A percentile compares a stretch with the other conserved stretches of the same genome.
phyloP scores from a whole-genome alignment of 2,797 vertebrate species.

The Glossophaga mutica region DNA sequence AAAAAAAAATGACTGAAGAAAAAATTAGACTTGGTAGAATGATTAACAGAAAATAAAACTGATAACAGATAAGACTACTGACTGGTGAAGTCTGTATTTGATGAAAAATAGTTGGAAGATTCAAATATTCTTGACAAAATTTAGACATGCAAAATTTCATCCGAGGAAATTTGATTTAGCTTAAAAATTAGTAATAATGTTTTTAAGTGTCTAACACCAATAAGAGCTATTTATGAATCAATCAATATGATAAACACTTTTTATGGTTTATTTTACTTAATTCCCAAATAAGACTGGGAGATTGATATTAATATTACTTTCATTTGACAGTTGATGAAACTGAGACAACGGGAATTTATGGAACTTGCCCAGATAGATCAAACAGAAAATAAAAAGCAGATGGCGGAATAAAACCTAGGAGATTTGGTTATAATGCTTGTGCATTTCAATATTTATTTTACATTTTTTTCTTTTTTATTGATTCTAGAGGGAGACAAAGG shows the following conservation, averaged over 20 bases:
- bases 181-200: not conserved
- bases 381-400: not conserved
- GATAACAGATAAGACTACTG: not conserved
- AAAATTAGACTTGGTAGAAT: slow-evolving; percentile 3
- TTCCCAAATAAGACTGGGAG: not conserved
- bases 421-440: not conserved
- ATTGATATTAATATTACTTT: not conserved
- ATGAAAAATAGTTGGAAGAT: not conserved
- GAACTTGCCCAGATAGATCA: not conserved
- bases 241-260: not conserved
- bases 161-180: not conserved
- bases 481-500: not conserved
- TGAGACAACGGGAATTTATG: not conserved
- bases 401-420: not conserved
- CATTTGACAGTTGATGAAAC: not conserved
- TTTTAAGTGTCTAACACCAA: not conserved
- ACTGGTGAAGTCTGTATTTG: not conserved
- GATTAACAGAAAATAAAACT: not conserved
- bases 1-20: not conserved
- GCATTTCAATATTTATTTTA: not conserved
- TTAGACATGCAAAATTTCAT: not conserved
- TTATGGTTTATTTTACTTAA: not conserved
- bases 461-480: not conserved
- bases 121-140: not conserved
- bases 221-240: not conserved